A percentile compares a stretch with the other conserved stretches of the same genome.
Evolutionary conservation across 2,888 invertebrate genomes (phyloP).

Genomic region (Drosophila antonietae): DNA sequence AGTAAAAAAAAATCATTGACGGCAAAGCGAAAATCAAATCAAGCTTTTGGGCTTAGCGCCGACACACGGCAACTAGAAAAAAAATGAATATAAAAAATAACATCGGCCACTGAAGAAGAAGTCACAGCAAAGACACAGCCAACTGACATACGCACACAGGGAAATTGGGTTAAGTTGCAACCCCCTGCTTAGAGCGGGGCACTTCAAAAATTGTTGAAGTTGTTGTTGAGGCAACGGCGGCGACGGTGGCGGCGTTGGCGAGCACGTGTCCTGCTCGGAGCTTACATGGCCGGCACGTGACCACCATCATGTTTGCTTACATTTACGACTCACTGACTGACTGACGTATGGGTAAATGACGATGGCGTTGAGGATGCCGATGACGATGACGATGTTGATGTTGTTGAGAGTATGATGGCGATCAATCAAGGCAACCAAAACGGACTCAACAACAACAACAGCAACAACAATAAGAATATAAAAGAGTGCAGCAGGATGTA

Average conservation of each 20-base stretch:
- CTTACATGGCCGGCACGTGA: slow-evolving; percentile 83
- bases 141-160: slow-evolving; percentile 28
- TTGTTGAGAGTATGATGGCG: slow-evolving; percentile 52
- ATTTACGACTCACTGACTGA: slow-evolving; percentile 77
- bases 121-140: slow-evolving; percentile 46
- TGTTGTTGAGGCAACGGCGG: slow-evolving; percentile 53
- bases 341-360: slow-evolving; percentile 73
- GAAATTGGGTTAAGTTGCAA: slow-evolving; percentile 29
- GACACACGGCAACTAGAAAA: slow-evolving; percentile 51
- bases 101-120: slow-evolving; percentile 49
- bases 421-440: slow-evolving; percentile 79
- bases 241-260: slow-evolving; percentile 60
- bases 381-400: slow-evolving; percentile 19
- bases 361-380: slow-evolving; percentile 45
- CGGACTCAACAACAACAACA: slow-evolving; percentile 37
- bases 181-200: slow-evolving; percentile 39
- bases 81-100: slow-evolving; percentile 15
- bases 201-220: slow-evolving; percentile 67
- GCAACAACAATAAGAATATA: slow-evolving; percentile 35
- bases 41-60: slow-evolving; percentile 71
- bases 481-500: slow-evolving; percentile 27
- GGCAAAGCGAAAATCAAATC: slow-evolving; percentile 72
- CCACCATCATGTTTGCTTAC: slow-evolving; percentile 85
- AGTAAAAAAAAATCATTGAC: slow-evolving; percentile 13
- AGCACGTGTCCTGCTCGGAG: slow-evolving; percentile 82